Base-by-base conservation (phyloP, 23 tunicate species). In the Corella eumyota region DNA sequence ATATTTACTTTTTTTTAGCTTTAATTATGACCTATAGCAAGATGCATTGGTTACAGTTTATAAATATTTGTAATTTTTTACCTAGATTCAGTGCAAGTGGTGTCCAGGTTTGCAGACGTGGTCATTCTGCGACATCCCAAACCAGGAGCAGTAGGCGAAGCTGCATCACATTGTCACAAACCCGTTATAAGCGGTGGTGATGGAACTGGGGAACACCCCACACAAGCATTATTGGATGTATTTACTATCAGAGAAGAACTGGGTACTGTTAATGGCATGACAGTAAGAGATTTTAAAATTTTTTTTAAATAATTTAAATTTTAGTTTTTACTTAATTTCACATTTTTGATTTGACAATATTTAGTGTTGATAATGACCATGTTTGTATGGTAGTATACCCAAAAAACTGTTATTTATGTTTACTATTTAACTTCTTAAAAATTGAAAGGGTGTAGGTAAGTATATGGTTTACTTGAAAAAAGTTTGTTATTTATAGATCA, bases 231-330 rank as follows among this genome's bases (percentile, higher is more conserved):
- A 62, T 66, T 88, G 25, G 96, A 88, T 46, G 96, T 88, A 13
- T 88, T 88, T 49, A 88, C 96, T 4, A 88, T 88, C 0, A 29
- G 96, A 58, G 96, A 88, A 58, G 96, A 88, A 38, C 79, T 88
- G 45, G 96, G 96, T 46, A 88, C 96, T 6, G 96, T 88, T 23
- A 88, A 88, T 50, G 96, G 88, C 35, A 88, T 78, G 96, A 88
- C 88, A 7, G 77, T 84, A 30, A 25, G 82, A 53, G 50, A 2
- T 9, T 27, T 5, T 34, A 24, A 35, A 15, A 15, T 11, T 40
- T 11, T 40, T 40, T 15, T 15, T 9, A 40, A 15, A 40, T 40
- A 40, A 9, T 40, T n/a, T n/a, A n/a, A n/a, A n/a, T n/a, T n/a
- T n/a, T n/a, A n/a, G n/a, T n/a, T n/a, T n/a, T n/a, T n/a, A n/a